These are phyloP conservation scores for Germaria angustata DNA, from an alignment of 2,888 invertebrate genomes.

Conservation along the genomic window DNA sequence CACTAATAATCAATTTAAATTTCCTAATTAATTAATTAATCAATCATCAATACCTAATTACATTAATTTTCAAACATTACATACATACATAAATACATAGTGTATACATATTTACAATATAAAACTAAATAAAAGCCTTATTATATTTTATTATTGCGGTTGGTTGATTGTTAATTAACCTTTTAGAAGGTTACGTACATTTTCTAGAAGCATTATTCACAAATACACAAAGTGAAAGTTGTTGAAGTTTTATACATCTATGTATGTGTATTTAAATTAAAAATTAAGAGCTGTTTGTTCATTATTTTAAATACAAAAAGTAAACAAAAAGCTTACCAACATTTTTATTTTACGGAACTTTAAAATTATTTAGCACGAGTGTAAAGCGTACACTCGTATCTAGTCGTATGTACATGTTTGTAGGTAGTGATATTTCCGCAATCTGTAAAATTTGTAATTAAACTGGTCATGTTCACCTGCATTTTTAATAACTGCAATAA, in stretches of 20 bases:
- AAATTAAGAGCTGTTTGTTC: slow-evolving; percentile 10
- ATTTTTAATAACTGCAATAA: slow-evolving; percentile 41
- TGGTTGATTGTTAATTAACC: slow-evolving; percentile 2
- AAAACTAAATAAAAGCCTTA: too few species aligned
- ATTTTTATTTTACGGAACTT: slow-evolving; percentile 41
- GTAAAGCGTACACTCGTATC: neutral
- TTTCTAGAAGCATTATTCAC: slow-evolving; percentile 5
- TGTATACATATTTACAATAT: neutral
- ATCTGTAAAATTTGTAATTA: slow-evolving; percentile 32
- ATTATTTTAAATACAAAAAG: slow-evolving; percentile 24
- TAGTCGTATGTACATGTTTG: neutral
- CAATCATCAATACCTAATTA: too few species aligned
- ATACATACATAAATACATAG: too few species aligned
- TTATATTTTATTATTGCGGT: neutral
- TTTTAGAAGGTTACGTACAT: slow-evolving; percentile 27
- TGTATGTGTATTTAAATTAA: slow-evolving; percentile 22
- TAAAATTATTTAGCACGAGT: slow-evolving; percentile 4
- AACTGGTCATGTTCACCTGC: slow-evolving; percentile 6
- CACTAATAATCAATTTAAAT: too few species aligned
- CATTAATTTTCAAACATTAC: too few species aligned
- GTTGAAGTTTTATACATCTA: slow-evolving; percentile 27
- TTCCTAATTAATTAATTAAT: too few species aligned
- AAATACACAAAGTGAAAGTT: slow-evolving; percentile 48
- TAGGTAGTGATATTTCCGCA: slow-evolving; percentile 46
- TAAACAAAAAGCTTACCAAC: neutral